Evolutionary conservation across 2,888 invertebrate genomes (phyloP).

Genomic region (Euplexia lucipara): DNA sequence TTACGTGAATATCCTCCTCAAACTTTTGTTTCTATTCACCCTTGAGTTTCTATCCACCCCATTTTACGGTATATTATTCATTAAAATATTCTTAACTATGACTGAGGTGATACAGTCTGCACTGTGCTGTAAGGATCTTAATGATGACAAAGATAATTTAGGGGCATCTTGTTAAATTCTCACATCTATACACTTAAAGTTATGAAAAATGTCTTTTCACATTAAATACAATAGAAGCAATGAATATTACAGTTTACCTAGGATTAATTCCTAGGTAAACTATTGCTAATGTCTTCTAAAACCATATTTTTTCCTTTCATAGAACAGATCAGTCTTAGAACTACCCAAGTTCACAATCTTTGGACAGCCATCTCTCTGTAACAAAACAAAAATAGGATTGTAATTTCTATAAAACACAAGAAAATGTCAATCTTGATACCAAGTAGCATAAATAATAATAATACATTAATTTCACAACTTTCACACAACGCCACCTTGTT

Average conservation of each 20-base stretch:
- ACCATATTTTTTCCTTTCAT: slow-evolving; percentile 99
- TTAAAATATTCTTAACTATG: background rate
- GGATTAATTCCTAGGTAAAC: slow-evolving; percentile 41
- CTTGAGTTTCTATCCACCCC: no score
- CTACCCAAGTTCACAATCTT: slow-evolving; percentile 99
- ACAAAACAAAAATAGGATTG: slow-evolving; percentile 64
- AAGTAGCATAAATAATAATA: no score
- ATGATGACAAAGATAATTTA: slow-evolving; percentile 11
- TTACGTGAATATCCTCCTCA: no score
- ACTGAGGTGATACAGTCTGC: background rate
- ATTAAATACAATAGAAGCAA: no score
- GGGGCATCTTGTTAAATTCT: background rate
- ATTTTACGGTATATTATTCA: background rate
- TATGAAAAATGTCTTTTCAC: slow-evolving; percentile 13
- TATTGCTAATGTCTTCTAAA: slow-evolving; percentile 96
- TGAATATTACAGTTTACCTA: no score
- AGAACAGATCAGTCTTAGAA: slow-evolving; percentile 99
- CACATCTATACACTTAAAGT: background rate
- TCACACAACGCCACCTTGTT: no score
- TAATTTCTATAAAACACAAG: no score
- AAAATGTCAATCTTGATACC: no score
- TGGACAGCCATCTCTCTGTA: slow-evolving; percentile 99
- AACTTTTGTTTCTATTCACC: no score
- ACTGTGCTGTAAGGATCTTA: background rate
- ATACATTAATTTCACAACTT: no score